Conservation (phyloP, 2,888 invertebrate genomes). For the Cosmia trapezina region DNA sequence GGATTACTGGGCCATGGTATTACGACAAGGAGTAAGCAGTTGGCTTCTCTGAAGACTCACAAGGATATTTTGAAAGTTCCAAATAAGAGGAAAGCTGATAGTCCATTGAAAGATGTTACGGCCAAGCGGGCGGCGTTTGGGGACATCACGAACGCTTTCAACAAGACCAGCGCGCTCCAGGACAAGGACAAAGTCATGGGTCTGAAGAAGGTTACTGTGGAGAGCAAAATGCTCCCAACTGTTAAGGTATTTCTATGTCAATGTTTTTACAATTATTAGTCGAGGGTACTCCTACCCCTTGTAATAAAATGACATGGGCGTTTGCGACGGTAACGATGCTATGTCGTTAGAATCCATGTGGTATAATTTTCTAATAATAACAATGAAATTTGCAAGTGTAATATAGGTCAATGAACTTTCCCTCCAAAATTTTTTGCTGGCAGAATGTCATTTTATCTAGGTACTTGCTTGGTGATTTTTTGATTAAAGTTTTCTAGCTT, state of each 20-base stretch:
- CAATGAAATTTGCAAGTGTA: slow-evolving; percentile 34
- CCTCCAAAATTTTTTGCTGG: slow-evolving; percentile 73
- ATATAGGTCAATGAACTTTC: slow-evolving; percentile 79
- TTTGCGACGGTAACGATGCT: not conserved
- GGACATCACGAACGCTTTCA: slow-evolving; percentile 94
- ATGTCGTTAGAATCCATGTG: slow-evolving; percentile 32
- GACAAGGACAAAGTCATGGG: slow-evolving; percentile 82
- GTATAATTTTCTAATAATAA: slow-evolving; percentile 7
- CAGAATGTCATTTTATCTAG: slow-evolving; percentile 7
- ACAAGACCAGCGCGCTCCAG: slow-evolving; percentile 81
- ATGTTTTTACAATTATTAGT: slow-evolving; percentile 42
- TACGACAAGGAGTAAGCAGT: slow-evolving; percentile 91
- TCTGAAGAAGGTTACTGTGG: slow-evolving; percentile 88
- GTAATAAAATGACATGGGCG: slow-evolving; percentile 3
- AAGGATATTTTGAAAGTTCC: slow-evolving; percentile 87
- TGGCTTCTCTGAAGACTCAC: slow-evolving; percentile 86
- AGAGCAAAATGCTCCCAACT: slow-evolving; percentile 86
- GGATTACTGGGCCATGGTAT: slow-evolving; percentile 88
- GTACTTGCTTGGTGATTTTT: not conserved
- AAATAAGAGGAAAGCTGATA: slow-evolving; percentile 95
- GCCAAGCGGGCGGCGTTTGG: slow-evolving; percentile 96
- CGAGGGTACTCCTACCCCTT: slow-evolving; percentile 70
- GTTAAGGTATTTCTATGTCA: slow-evolving; percentile 79
- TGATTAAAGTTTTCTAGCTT: not conserved
- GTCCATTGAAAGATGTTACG: slow-evolving; percentile 93